phyloP scores from a whole-genome alignment of 2,888 invertebrate genomes.

The Piscicola geometra region DNA sequence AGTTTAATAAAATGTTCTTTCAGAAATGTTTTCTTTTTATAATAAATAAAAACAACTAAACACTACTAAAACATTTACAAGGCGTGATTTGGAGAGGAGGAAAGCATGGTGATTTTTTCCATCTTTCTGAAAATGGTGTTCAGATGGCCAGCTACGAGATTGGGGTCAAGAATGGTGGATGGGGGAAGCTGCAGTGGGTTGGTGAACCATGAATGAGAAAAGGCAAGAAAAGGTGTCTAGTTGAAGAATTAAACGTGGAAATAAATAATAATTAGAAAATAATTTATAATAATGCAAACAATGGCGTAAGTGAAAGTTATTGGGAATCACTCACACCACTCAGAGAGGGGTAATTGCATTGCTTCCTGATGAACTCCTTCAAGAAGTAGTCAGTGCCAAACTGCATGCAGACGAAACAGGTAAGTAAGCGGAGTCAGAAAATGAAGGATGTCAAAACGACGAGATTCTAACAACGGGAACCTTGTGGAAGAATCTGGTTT shows the following conservation, averaged over 20 bases:
- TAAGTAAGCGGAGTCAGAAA: not conserved
- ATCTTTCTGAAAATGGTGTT: not conserved
- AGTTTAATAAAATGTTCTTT: too few species aligned
- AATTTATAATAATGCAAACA: too few species aligned
- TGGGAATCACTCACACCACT: not conserved
- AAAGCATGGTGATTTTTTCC: conserved; percentile 11
- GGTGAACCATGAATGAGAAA: too few species aligned
- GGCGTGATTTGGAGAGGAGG: too few species aligned
- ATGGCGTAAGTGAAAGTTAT: too few species aligned
- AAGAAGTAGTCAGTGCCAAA: conserved; percentile 69
- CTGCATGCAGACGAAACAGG: conserved; percentile 44
- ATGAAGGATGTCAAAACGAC: not conserved
- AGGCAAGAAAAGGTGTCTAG: too few species aligned
- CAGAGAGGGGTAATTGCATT: conserved; percentile 60
- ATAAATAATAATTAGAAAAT: conserved; percentile 10
- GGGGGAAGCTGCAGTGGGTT: conserved; percentile 26
- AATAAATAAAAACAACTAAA: too few species aligned
- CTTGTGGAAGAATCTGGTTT: conserved; percentile 63
- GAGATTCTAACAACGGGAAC: conserved; percentile 41
- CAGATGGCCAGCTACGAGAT: conserved; percentile 29
- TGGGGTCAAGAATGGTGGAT: conserved; percentile 31
- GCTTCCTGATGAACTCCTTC: conserved; percentile 75
- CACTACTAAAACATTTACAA: too few species aligned
- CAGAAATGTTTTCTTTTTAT: too few species aligned
- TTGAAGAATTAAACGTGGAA: too few species aligned